Evolutionary conservation across 2,797 vertebrate species (phyloP), one percentile per base, ranked within the genome.

Genomic region (Coregonus suidteri): DNA sequence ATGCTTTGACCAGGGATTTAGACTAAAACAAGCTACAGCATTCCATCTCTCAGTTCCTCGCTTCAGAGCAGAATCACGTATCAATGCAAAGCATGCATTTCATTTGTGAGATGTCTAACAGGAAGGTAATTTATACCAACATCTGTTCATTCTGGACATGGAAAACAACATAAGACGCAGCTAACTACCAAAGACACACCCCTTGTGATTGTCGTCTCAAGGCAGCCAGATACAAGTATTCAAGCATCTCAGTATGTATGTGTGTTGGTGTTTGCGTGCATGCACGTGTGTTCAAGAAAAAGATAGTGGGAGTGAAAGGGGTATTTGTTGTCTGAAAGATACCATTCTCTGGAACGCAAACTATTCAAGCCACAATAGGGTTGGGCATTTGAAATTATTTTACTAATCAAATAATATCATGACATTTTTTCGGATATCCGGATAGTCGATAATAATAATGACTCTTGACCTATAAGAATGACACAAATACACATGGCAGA

Each of bases 101-200:
- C 95, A 96, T 98, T 96, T 96, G 95, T 93, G 92, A 94, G 93
- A 93, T 93, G 94, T 96, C 94, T 96, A 95, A 94, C 91, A 86
- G 92, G 91, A 93, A 95, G 93, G 95, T 95, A 96, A 98, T 97
- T 97, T 96, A 96, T 94, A 96, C 94, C 92, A 97, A 97, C 97
- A 97, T 96, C 96, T 97, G 96, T 95, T 97, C 95, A 93, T 94
- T 95, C 95, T 92, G 93, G 93, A 95, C 94, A 95, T 93, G 93
- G 94, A 93, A 96, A 96, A 95, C 93, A 96, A 94, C 94, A 94
- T 94, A 86, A 75, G 94, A 95, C 81, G 73, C 93, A 87, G 85
- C 91, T 85, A 91, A 93, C 92, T 91, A 91, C 92, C 91, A 94
- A 94, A 83, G 77, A 86, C 56, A 77, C 6, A 73, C 72, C 41